Evolutionary conservation across 2,888 invertebrate genomes (phyloP).

Genomic region (Volucella zonaria): DNA sequence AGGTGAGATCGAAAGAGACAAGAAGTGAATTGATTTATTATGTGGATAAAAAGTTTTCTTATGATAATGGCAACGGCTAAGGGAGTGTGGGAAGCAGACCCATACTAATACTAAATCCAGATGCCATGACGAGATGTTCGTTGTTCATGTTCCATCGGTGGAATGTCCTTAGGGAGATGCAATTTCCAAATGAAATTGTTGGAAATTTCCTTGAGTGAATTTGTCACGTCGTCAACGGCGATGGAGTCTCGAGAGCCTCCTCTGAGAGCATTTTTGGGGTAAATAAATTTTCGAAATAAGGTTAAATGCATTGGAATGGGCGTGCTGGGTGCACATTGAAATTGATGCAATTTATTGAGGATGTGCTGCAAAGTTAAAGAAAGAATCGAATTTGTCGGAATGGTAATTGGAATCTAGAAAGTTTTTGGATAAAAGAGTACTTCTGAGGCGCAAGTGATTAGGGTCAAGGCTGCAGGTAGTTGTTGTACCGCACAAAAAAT

Average conservation of each 20-base stretch:
- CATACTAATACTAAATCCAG: conserved; percentile 15
- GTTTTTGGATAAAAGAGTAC: no score
- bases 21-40: conserved; percentile 73
- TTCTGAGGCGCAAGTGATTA: no score
- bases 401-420: no score
- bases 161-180: conserved; percentile 53
- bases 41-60: conserved; percentile 71
- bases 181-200: conserved; percentile 68
- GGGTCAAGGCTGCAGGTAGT: no score
- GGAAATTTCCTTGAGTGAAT: conserved; percentile 68
- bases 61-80: conserved; percentile 53
- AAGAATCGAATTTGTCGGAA: no score
- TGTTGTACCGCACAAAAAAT: no score
- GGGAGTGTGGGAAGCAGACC: neutral
- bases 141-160: conserved; percentile 11
- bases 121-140: conserved; percentile 35
- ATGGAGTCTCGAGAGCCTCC: conserved; percentile 23
- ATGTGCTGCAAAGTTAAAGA: no score
- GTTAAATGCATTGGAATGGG: conserved; percentile 28
- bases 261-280: conserved; percentile 35
- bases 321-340: neutral
- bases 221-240: conserved; percentile 58
- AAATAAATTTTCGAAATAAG: conserved; percentile 63
- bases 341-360: neutral
- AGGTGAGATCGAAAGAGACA: conserved; percentile 70